These are phyloP conservation scores for Ditylenchus weischeri DNA, from an alignment of 2,888 invertebrate species.

Conservation along the genomic window DNA sequence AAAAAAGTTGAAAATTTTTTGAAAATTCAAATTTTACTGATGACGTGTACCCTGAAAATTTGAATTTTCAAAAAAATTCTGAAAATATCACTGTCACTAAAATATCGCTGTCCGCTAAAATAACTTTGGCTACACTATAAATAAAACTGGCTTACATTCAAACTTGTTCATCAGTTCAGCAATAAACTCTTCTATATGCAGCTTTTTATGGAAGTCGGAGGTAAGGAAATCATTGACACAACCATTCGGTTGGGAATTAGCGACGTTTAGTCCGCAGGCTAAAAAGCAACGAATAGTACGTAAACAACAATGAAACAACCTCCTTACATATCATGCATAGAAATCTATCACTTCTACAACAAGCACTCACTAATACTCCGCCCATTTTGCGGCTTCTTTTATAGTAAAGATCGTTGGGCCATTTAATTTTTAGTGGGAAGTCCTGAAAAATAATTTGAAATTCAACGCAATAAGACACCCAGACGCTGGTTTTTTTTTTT, in stretches of 20 bases:
- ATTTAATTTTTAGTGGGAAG: conserved; percentile 71
- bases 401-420: conserved; percentile 93
- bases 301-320: background rate
- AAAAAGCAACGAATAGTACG: conserved; percentile 19
- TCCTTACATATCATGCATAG: conserved; percentile 32
- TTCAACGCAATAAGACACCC: too few species aligned
- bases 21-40: too few species aligned
- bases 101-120: too few species aligned
- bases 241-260: conserved; percentile 78
- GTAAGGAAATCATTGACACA: conserved; percentile 81
- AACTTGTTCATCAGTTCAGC: conserved; percentile 54
- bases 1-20: too few species aligned
- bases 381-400: conserved; percentile 80
- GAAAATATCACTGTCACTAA: too few species aligned
- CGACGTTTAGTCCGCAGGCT: conserved; percentile 84
- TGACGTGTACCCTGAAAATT: too few species aligned
- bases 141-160: conserved; percentile 39
- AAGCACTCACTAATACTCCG: conserved; percentile 74
- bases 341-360: conserved; percentile 22
- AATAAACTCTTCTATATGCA: conserved; percentile 47
- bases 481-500: too few species aligned
- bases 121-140: background rate
- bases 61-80: too few species aligned
- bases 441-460: conserved; percentile 14
- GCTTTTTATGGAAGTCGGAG: conserved; percentile 28